Evolutionary conservation across 2,888 invertebrate species (phyloP), one percentile per base, ranked within the genome.

Genomic region (Morpho helenor): DNA sequence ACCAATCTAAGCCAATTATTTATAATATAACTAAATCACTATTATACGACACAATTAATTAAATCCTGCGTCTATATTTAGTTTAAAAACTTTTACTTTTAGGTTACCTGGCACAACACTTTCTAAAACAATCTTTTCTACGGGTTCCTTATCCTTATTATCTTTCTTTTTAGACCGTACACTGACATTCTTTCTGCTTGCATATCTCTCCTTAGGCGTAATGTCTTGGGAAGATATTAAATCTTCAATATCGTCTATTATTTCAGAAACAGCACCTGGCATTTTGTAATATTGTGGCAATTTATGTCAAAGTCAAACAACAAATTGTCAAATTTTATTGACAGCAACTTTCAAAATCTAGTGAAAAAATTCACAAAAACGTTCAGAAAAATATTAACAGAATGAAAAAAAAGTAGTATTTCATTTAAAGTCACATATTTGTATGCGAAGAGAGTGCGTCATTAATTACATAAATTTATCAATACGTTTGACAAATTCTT

Each of bases 191-290:
- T 94, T 95, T 64, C 94, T 92, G 67, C 92, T 93, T 52, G 93
- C 92, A 70, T 96, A 96, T 66, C 96, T 91, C 69, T 95, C 94
- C 74, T 95, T 95, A 0, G 96, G 96, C 43, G 94, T 94, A 40
- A 96, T 93, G 74, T 96, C 96, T 68, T 96, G 94, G 0, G 95
- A 92, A 31, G 94, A 94, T 84, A 96, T 95, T 70, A 96, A 87
- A 91, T 96, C 96, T 84, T 96, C 96, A 63, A 96, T 96, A 84
- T 96, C 96, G 58, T 94, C 95, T 66, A 96, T 94, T 69, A 93
- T 93, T 86, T 95, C 95, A 69, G 89, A 91, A 76, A 94, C 93
- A 61, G 90, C 91, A 67, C 87, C 83, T 71, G 91, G 86, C 93
- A 93, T 93, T 75, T 83, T 91, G 70, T 59, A 7, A 40, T 50